Conservation (phyloP, 2,888 invertebrate species). For the Agapetus fuscipes region DNA sequence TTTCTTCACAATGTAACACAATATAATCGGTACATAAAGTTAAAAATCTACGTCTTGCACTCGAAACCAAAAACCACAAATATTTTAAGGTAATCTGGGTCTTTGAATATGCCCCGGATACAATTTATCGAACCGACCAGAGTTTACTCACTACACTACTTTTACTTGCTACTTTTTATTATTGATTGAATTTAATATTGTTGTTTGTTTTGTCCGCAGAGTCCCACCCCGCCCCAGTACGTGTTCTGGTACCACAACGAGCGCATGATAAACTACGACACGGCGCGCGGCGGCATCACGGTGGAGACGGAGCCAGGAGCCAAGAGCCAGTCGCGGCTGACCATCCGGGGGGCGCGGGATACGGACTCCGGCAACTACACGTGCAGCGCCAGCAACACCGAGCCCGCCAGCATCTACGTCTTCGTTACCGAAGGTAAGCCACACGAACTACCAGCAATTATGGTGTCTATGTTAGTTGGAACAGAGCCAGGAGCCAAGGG, state of each 20-base stretch:
- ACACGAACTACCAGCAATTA: too few species aligned
- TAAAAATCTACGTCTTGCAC: too few species aligned
- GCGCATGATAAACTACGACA: constrained; percentile 90
- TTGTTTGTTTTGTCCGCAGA: constrained; percentile 49
- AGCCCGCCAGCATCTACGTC: constrained; percentile 81
- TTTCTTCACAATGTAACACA: too few species aligned
- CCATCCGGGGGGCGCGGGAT: constrained; percentile 73
- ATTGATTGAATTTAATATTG: too few species aligned
- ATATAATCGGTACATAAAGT: too few species aligned
- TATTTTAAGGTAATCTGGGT: too few species aligned
- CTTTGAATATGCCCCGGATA: too few species aligned
- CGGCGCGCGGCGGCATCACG: constrained; percentile 66
- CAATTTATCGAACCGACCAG: too few species aligned
- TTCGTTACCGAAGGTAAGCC: constrained; percentile 81
- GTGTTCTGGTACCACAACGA: constrained; percentile 95
- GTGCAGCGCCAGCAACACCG: constrained; percentile 82
- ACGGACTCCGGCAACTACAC: constrained; percentile 87
- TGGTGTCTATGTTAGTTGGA: constrained; percentile 2
- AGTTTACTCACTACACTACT: too few species aligned
- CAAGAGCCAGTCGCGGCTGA: constrained; percentile 76
- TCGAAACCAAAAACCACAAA: too few species aligned
- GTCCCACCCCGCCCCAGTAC: constrained; percentile 86
- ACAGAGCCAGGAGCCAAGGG: too few species aligned
- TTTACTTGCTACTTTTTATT: too few species aligned
- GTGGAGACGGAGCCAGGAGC: constrained; percentile 79